Base-by-base conservation (phyloP, 2,888 invertebrate genomes). In the Apotomis turbidana region DNA sequence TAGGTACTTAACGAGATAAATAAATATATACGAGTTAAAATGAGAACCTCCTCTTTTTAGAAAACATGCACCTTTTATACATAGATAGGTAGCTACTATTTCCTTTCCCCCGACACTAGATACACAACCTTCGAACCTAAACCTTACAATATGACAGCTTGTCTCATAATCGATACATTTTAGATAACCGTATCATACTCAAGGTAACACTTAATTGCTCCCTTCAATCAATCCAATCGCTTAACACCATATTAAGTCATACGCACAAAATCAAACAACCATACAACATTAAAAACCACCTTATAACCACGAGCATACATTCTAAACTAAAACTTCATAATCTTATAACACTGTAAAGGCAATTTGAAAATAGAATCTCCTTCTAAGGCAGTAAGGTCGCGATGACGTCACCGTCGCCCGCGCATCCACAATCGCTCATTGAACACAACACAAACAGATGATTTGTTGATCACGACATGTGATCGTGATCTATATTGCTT, bases 381-480 rank as follows among this genome's bases (percentile, higher is more conserved):
- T 64, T 72, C 52, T 75, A 75, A 27, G 75, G 74, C n/a, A 67
- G 55, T 73, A 71, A 71, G 70, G 70, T 74, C 67, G 58, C 5
- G 41, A 27, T 76, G 74, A 76, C 76, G 76, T 75, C 75, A 75
- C 41, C 55, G 27, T 55, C 76, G 74, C 76, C 71, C 61, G 75
- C 73, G 66, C 75, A 75, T 66, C 70, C 63, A 66, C 66, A 66
- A 66, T 66, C 46, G 55, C 66, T 66, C 66, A 57, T 66, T 66
- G 88, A 84, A 83, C 89, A 86, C 86, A 84, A 83, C 89, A 86
- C 86, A 89, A 67, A 68, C 79, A 85, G 83, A 87, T 87, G 87
- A 88, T 89, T 87, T 89, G 89, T 87, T 87, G 82, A 86, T 85
- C 83, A 83, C 83, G 86, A 84, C 80, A 81, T 76, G 71, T 80